Percentiles rank a stretch among this genome's conserved stretches.
Evolutionary conservation across 2,888 invertebrate genomes (phyloP).

Genomic region (Parnassius smintheus): DNA sequence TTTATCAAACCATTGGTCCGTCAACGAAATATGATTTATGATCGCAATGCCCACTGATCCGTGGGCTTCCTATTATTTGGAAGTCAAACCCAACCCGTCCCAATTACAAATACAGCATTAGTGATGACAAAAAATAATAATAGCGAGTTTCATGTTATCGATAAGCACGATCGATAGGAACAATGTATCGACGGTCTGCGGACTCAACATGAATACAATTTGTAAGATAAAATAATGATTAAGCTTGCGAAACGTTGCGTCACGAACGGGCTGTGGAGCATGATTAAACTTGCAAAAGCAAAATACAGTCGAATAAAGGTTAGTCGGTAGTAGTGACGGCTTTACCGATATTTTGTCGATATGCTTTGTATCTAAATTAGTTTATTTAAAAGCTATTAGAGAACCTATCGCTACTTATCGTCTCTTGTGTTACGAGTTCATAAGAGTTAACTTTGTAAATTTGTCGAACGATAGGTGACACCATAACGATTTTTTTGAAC

Average conservation of each 20-base stretch:
- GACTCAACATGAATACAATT: slow-evolving; percentile 71
- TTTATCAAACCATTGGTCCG: slow-evolving; percentile 16
- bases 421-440: too few species aligned
- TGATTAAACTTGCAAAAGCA: slow-evolving; percentile 81
- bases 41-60: slow-evolving; percentile 31
- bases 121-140: slow-evolving; percentile 45
- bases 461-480: too few species aligned
- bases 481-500: too few species aligned
- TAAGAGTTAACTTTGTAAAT: too few species aligned
- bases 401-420: too few species aligned
- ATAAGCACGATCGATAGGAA: slow-evolving; percentile 31
- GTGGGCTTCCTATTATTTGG: slow-evolving; percentile 25
- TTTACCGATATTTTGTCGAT: slow-evolving; percentile 27
- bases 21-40: slow-evolving; percentile 31
- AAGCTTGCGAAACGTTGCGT: slow-evolving; percentile 77
- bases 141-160: slow-evolving; percentile 38
- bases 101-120: slow-evolving; percentile 36
- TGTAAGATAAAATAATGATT: slow-evolving; percentile 80
- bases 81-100: slow-evolving; percentile 17
- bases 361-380: background rate
- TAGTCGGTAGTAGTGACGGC: slow-evolving; percentile 51
- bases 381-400: too few species aligned
- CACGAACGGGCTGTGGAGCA: slow-evolving; percentile 72
- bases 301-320: slow-evolving; percentile 77
- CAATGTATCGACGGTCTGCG: slow-evolving; percentile 53